Evolutionary conservation across 2,113 vertebrate species (phyloP).

Genomic region (Dunckerocampus dactyliophorus): DNA sequence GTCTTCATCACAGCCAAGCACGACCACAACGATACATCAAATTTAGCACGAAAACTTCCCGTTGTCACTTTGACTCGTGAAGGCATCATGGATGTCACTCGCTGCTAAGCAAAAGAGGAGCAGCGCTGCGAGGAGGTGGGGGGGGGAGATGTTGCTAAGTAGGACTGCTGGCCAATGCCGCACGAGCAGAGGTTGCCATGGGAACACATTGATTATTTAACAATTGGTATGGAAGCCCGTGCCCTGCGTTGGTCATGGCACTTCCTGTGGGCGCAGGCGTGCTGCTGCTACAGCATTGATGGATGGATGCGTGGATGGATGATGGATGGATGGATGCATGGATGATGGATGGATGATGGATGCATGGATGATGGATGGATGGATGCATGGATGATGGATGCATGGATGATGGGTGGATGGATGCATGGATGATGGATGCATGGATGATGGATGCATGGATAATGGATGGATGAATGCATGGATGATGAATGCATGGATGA

Average conservation of each 20-base stretch:
- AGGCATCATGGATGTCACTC: too few relatives aligned
- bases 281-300: too few relatives aligned
- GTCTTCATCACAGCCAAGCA: not conserved
- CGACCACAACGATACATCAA: not conserved
- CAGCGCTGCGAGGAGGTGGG: constrained; percentile 40
- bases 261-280: constrained; percentile 35
- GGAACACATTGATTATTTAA: constrained; percentile 79
- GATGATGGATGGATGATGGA: constrained; percentile 11
- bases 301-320: too few relatives aligned
- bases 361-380: too few relatives aligned
- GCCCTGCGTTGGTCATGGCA: constrained; percentile 52
- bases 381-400: constrained; percentile 1
- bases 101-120: constrained; percentile 29
- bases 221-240: constrained; percentile 59
- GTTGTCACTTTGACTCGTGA: too few relatives aligned
- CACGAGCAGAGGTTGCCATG: constrained; percentile 61
- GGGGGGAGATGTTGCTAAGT: constrained; percentile 43
- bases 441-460: not conserved
- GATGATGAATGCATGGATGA: too few relatives aligned
- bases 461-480: constrained; percentile 1
- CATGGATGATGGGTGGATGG: not conserved
- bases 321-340: too few relatives aligned
- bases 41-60: not conserved
- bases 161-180: constrained; percentile 43
- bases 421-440: not conserved